A percentile compares a stretch with the other conserved stretches of the same genome.
Conservation (phyloP, 2,888 invertebrate genomes). For the Glyphotaelius pellucidus region DNA sequence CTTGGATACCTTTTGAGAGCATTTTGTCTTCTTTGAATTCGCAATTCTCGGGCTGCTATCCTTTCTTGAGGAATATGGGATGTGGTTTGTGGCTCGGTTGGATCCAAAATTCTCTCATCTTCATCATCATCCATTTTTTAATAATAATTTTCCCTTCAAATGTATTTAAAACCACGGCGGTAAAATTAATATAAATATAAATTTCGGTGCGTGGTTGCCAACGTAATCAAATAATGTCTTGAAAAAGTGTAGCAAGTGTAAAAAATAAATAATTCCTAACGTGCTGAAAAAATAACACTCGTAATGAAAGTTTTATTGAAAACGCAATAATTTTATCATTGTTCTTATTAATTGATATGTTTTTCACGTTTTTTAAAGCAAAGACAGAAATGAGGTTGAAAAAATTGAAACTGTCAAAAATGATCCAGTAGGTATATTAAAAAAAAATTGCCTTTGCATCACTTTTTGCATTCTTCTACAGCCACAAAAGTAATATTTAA, state of each 20-base stretch:
- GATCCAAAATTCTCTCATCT: constrained; percentile 74
- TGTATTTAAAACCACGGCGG: constrained; percentile 3
- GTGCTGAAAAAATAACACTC: too few species aligned
- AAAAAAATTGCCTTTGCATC: too few species aligned
- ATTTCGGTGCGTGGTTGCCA: constrained; percentile 9
- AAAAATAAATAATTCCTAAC: background rate
- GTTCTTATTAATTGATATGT: too few species aligned
- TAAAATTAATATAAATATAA: background rate
- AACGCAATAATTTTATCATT: too few species aligned
- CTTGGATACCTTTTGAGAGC: constrained; percentile 76
- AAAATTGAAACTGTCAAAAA: too few species aligned
- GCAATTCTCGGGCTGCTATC: constrained; percentile 82
- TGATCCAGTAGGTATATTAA: too few species aligned
- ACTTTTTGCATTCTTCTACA: too few species aligned
- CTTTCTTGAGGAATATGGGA: constrained; percentile 80
- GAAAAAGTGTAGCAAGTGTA: constrained; percentile 11
- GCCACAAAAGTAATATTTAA: too few species aligned
- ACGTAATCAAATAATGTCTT: background rate
- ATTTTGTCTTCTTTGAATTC: constrained; percentile 82
- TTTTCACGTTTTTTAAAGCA: too few species aligned
- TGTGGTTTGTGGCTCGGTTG: constrained; percentile 76
- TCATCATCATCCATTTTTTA: constrained; percentile 69
- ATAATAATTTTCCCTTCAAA: background rate
- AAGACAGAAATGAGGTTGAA: too few species aligned
- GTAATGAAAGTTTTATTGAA: too few species aligned